Percentiles rank a stretch among this genome's conserved stretches.
Conservation (phyloP, 2,113 vertebrate genomes). For the Tenrec ecaudatus region DNA sequence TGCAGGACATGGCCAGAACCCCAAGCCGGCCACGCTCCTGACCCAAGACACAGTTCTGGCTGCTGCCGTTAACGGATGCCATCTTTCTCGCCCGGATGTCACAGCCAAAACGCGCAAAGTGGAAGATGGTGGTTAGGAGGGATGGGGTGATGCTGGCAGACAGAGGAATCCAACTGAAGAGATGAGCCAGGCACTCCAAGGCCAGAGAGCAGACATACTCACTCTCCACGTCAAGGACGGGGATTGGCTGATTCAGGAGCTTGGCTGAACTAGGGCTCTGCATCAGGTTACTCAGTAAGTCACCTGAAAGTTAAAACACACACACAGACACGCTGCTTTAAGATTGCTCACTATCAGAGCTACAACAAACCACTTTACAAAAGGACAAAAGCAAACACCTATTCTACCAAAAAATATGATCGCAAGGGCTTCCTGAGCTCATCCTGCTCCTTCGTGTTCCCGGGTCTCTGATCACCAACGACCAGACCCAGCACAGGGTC, state of each 20-base stretch:
- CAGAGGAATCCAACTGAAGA: constrained; percentile 99
- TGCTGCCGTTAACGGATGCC: constrained; percentile 92
- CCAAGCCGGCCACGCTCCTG: constrained; percentile 93
- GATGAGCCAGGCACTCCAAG: constrained; percentile 97
- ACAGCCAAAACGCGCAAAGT: constrained; percentile 98
- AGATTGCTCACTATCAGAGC: background rate
- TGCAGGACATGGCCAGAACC: constrained; percentile 97
- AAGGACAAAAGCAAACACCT: background rate
- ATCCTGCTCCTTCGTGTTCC: too few relatives aligned
- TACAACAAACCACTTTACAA: background rate
- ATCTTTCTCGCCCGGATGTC: constrained; percentile 91
- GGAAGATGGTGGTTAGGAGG: constrained; percentile 98
- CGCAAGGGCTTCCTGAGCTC: background rate
- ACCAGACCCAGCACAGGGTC: too few relatives aligned
- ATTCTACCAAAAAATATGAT: constrained; percentile 2
- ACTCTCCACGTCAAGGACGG: constrained; percentile 94
- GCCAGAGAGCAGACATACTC: constrained; percentile 95
- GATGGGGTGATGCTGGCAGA: constrained; percentile 97
- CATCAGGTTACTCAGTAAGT: constrained; percentile 93
- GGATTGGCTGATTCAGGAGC: constrained; percentile 94
- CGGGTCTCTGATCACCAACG: too few relatives aligned
- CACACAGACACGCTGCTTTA: background rate
- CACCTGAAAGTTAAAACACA: constrained; percentile 78
- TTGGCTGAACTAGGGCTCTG: constrained; percentile 94
- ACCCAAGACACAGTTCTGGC: constrained; percentile 83